Evolutionary conservation across 2,797 vertebrate species (phyloP).

Genomic region (Trachurus trachurus): DNA sequence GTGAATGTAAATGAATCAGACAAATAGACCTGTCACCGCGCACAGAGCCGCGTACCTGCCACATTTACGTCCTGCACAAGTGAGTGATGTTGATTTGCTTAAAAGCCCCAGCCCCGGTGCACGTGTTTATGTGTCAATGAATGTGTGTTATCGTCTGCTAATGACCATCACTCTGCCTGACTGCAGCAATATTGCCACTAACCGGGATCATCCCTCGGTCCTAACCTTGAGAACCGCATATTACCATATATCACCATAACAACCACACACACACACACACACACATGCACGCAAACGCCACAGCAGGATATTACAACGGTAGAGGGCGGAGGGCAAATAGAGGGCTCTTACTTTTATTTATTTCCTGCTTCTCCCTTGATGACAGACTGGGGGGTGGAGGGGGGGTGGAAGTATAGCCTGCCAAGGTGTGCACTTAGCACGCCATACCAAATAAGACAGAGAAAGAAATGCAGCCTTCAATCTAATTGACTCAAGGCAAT

Average conservation of each 20-base stretch:
- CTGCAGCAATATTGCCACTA: slow-evolving; percentile 22
- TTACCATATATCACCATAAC: slow-evolving; percentile 61
- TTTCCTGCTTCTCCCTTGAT: slow-evolving; percentile 55
- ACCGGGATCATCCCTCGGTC: slow-evolving; percentile 11
- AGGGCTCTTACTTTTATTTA: slow-evolving; percentile 59
- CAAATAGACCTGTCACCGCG: slow-evolving; percentile 1
- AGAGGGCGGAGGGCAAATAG: background rate
- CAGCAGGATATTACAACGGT: background rate
- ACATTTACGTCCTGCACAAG: slow-evolving; percentile 5
- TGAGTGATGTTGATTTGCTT: background rate
- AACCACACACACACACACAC: background rate
- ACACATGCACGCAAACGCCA: slow-evolving; percentile 11
- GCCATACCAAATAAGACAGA: slow-evolving; percentile 60
- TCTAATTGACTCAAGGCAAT: slow-evolving; percentile 82
- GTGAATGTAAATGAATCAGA: slow-evolving; percentile 32
- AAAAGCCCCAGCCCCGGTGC: background rate
- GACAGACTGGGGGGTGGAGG: slow-evolving; percentile 1
- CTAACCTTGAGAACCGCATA: background rate
- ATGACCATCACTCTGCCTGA: slow-evolving; percentile 29
- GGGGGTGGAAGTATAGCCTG: slow-evolving; percentile 65
- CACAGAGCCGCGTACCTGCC: background rate
- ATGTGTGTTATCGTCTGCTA: slow-evolving; percentile 19
- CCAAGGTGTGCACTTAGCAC: slow-evolving; percentile 74
- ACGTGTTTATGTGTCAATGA: background rate
- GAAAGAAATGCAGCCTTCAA: slow-evolving; percentile 71